These are phyloP conservation scores for Dromas ardeola DNA, from an alignment of 2,113 vertebrate species.

Conservation along the genomic window DNA sequence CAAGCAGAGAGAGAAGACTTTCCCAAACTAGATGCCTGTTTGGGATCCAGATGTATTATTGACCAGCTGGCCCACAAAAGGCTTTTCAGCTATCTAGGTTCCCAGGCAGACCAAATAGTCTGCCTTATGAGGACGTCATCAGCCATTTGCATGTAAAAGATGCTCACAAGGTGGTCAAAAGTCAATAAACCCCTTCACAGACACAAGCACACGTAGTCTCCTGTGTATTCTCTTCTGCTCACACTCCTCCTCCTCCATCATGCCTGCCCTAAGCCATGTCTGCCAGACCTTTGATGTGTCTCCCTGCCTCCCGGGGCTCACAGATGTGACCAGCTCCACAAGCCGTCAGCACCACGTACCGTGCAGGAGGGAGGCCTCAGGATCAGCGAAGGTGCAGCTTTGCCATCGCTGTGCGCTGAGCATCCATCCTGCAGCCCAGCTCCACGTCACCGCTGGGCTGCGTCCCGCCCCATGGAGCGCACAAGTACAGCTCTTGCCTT, in stretches of 20 bases:
- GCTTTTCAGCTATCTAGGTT: background rate
- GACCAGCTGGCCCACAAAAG: background rate
- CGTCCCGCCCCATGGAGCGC: background rate
- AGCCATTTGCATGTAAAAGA: background rate
- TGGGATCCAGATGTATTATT: background rate
- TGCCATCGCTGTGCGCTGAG: accelerated
- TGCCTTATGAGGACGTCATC: background rate
- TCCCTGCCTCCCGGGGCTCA: background rate
- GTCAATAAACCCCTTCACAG: background rate
- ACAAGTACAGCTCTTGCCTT: background rate
- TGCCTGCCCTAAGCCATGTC: accelerated
- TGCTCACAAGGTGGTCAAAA: background rate
- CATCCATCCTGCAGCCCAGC: background rate
- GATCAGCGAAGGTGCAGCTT: background rate
- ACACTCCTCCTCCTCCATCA: background rate
- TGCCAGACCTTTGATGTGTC: background rate
- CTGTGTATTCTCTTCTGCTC: background rate
- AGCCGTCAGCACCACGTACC: background rate
- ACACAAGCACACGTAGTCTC: background rate
- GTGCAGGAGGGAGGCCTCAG: background rate
- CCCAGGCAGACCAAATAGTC: background rate
- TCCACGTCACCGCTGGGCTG: accelerated
- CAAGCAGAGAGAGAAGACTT: background rate
- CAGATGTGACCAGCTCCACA: background rate
- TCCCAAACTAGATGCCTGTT: background rate